Base-by-base conservation (phyloP, 53 echinoderm and acorn worm species). In the Echinarachnius parma region DNA sequence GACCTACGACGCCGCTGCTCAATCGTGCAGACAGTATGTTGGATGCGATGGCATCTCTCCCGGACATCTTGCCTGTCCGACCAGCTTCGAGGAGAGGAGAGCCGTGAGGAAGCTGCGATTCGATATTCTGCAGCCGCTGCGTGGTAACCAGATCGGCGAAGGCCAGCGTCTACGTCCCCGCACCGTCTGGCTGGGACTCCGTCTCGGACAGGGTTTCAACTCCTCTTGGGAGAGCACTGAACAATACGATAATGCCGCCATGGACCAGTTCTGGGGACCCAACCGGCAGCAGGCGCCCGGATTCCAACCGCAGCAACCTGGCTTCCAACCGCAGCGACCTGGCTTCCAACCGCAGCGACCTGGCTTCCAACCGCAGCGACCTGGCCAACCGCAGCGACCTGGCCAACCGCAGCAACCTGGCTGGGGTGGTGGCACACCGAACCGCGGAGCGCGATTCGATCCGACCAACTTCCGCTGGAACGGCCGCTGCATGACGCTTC, bases 41-140 rank as follows among this genome's bases (percentile, higher is more conserved):
- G 74, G 74, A 56, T 55, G 55, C 20, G 74, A 72, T 18, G 74
- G 74, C 3, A 72, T 72, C 19, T 56, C 74, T 13, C 55, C 55
- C 1, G 74, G 74, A 13, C 74, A 72, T 39, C 74, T 72, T 2
- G 55, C 55, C 28, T 18, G 22, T 11, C 74, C 74, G 25, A 16
- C 39, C 5, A 26, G 35, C 4, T 72, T 56, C 56, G 56, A 72
- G 74, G 74, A 72, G 48, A 49, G 52, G 13, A 68, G 68, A 52
- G 32, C 23, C 48, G 57, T 72, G 37, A 34, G 74, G 14, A 54
- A 72, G 44, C 39, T 72, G 4, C 34, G 74, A 8, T 57, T 42
- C 18, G 55, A 72, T 16, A 24, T 72, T 19, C 21, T 72, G 13
- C 13, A 18, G 18, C 74, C 74, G 0, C 26, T 66, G n/a, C 5